A percentile compares a stretch with the other conserved stretches of the same genome.
phyloP scores from a whole-genome alignment of 2,888 invertebrate species.

The Matsumyia berberina region DNA sequence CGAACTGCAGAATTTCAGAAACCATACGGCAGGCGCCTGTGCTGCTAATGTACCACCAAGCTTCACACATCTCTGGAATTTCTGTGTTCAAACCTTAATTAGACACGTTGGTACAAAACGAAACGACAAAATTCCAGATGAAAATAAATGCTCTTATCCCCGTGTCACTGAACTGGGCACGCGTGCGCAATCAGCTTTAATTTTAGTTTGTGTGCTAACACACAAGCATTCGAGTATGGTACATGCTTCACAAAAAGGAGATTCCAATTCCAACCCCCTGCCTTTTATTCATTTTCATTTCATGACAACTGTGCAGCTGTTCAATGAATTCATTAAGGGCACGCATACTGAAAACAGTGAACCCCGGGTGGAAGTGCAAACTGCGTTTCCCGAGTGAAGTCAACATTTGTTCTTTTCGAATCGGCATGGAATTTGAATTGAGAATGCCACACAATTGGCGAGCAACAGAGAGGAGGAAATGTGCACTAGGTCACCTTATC shows the following conservation, averaged over 20 bases:
- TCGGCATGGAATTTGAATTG: constrained; percentile 36
- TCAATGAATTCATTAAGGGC: constrained; percentile 63
- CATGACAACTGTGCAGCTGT: constrained; percentile 60
- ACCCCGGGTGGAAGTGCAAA: constrained; percentile 59
- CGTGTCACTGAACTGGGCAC: constrained; percentile 73
- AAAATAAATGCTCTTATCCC: constrained; percentile 60
- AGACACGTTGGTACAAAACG: constrained; percentile 32
- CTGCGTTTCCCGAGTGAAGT: constrained; percentile 48
- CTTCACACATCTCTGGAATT: constrained; percentile 37
- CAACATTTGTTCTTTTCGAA: constrained; percentile 57
- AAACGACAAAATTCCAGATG: constrained; percentile 42
- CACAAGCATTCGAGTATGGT: constrained; percentile 41
- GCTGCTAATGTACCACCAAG: constrained; percentile 1
- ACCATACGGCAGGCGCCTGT: constrained; percentile 1
- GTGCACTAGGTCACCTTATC: constrained; percentile 36
- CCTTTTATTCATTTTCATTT: constrained; percentile 38
- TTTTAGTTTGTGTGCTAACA: constrained; percentile 64
- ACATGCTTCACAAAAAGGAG: constrained; percentile 56
- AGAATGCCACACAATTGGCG: constrained; percentile 59
- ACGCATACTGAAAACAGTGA: constrained; percentile 31
- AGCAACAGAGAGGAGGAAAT: constrained; percentile 46
- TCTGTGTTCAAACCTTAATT: constrained; percentile 56
- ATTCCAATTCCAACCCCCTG: constrained; percentile 62
- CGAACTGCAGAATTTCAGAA: constrained; percentile 21
- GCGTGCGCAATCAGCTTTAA: constrained; percentile 70